These are phyloP conservation scores for Oncorhynchus nerka DNA, from an alignment of 2,113 vertebrate species.

Conservation along the genomic window DNA sequence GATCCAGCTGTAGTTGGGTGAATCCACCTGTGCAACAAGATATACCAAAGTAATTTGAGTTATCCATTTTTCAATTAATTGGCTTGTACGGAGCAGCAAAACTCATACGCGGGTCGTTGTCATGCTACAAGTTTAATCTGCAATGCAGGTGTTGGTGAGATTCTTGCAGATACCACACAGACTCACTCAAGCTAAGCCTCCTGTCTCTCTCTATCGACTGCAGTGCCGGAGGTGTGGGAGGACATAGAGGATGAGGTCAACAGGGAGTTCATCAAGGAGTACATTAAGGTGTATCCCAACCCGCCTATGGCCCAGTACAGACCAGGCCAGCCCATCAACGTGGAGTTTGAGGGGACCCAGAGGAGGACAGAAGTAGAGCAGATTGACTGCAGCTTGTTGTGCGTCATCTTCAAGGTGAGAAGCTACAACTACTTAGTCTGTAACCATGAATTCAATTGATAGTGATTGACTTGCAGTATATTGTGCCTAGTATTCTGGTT, in stretches of 20 bases:
- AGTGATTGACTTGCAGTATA: too few relatives aligned
- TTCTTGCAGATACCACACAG: background rate
- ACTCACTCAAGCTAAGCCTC: background rate
- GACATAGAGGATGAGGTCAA: slow-evolving; percentile 82
- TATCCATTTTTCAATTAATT: too few relatives aligned
- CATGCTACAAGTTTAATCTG: too few relatives aligned
- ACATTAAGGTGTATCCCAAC: slow-evolving; percentile 83
- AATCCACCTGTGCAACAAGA: too few relatives aligned
- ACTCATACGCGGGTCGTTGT: too few relatives aligned
- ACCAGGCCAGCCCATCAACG: slow-evolving; percentile 79
- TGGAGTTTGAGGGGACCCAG: slow-evolving; percentile 78
- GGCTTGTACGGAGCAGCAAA: too few relatives aligned
- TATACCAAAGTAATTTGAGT: too few relatives aligned
- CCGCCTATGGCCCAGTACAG: slow-evolving; percentile 81
- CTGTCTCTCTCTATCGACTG: background rate
- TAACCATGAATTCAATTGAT: too few relatives aligned
- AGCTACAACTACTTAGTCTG: background rate
- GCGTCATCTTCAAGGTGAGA: slow-evolving; percentile 83
- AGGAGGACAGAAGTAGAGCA: slow-evolving; percentile 79
- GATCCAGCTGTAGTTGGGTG: background rate
- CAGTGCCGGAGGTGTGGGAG: slow-evolving; percentile 82
- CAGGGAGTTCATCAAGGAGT: slow-evolving; percentile 80
- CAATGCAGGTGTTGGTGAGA: too few relatives aligned
- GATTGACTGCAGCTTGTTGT: slow-evolving; percentile 84
- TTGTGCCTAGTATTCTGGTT: too few relatives aligned